Evolutionary conservation across 1,140 invertebrate species (phyloP).

Genomic region (Panulirus ornatus): DNA sequence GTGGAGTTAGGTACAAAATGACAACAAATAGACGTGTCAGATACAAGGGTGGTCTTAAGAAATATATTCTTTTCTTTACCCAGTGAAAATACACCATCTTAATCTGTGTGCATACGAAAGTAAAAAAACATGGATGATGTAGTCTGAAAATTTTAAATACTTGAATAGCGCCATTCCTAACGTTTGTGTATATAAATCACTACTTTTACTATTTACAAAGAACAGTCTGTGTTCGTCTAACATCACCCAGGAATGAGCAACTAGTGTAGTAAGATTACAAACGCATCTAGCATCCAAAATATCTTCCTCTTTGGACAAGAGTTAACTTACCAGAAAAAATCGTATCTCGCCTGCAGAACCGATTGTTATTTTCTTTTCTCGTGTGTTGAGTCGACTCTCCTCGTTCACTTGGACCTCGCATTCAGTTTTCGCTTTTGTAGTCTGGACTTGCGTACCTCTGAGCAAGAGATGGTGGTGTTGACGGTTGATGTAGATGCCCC

Average conservation of each 20-base stretch:
- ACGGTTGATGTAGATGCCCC: too few relatives aligned
- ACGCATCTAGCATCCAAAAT: neutral
- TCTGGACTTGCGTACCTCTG: too few relatives aligned
- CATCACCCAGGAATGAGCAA: constrained; percentile 20
- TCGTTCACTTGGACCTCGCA: too few relatives aligned
- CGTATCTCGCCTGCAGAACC: too few relatives aligned
- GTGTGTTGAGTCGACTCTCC: too few relatives aligned
- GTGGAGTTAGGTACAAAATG: too few relatives aligned
- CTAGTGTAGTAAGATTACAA: neutral
- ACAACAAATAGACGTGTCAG: too few relatives aligned
- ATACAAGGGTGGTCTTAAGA: too few relatives aligned
- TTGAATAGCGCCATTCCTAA: neutral
- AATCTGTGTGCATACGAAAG: neutral
- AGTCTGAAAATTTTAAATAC: neutral
- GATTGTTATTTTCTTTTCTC: too few relatives aligned
- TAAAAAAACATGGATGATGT: neutral
- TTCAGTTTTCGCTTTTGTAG: too few relatives aligned
- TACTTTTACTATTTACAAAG: neutral
- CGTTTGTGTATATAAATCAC: neutral
- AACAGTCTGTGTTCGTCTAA: neutral
- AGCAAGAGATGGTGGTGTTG: too few relatives aligned
- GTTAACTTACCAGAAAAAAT: neutral
- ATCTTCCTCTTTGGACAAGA: neutral
- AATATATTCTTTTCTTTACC: too few relatives aligned
- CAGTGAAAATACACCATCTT: neutral